Conservation (phyloP, 2,113 vertebrate genomes). For the Anhinga anhinga region DNA sequence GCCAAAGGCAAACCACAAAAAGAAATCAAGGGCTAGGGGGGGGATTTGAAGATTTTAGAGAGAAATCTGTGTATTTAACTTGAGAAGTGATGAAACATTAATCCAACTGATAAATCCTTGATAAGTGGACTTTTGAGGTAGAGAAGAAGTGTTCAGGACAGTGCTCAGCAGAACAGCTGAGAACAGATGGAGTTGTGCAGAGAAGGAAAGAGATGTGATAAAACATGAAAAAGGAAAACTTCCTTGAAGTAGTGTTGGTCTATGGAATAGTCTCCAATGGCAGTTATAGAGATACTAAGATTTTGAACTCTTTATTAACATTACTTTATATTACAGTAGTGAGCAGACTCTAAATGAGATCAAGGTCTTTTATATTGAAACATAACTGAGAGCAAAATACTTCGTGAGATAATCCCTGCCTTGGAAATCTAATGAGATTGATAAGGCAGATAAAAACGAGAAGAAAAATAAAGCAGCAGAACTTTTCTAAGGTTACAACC, state of each 20-base stretch:
- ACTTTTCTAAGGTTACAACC: not conserved
- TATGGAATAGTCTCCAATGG: not conserved
- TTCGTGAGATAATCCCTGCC: not conserved
- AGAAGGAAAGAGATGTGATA: not conserved
- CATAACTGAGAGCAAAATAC: not conserved
- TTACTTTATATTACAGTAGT: not conserved
- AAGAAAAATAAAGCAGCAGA: not conserved
- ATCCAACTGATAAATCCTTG: conserved; percentile 8
- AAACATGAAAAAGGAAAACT: not conserved
- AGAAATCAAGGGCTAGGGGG: not conserved
- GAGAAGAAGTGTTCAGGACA: not conserved
- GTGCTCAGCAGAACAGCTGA: not conserved
- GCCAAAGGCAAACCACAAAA: not conserved
- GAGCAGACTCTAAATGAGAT: not conserved
- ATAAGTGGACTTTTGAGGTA: not conserved
- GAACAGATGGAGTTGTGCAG: not conserved
- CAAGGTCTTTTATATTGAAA: not conserved
- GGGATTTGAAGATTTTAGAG: not conserved
- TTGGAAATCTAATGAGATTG: not conserved
- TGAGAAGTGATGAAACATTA: conserved; percentile 25
- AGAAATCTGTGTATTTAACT: conserved; percentile 5
- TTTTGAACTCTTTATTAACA: not conserved
- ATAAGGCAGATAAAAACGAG: not conserved
- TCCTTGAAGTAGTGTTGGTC: not conserved
- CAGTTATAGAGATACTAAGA: not conserved